A percentile compares a stretch with the other conserved stretches of the same genome.
Conservation (phyloP, 2,113 vertebrate genomes). For the Parus major region DNA sequence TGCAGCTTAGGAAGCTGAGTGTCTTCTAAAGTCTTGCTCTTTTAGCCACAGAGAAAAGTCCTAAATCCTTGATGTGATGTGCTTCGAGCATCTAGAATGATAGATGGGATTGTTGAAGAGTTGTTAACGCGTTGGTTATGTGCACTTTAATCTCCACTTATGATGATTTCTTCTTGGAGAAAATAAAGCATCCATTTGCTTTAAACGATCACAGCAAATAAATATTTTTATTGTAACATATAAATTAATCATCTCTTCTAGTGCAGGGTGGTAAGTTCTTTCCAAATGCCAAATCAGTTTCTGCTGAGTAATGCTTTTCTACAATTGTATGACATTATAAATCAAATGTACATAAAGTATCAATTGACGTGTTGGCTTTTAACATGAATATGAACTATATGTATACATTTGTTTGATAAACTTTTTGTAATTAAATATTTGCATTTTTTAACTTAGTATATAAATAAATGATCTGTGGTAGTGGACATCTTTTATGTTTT, state of each 20-base stretch:
- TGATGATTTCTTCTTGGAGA: constrained; percentile 19
- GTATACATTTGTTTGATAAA: constrained; percentile 80
- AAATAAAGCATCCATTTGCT: constrained; percentile 56
- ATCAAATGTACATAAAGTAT: constrained; percentile 73
- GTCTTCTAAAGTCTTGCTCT: constrained; percentile 17
- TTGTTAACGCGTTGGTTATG: constrained; percentile 56
- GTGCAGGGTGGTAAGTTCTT: constrained; percentile 64
- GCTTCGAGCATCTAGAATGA: constrained; percentile 7
- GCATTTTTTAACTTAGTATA: constrained; percentile 81
- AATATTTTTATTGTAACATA: constrained; percentile 65
- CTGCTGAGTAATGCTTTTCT: constrained; percentile 60
- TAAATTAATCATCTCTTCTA: constrained; percentile 36
- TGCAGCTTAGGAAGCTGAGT: constrained; percentile 53
- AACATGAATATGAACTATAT: constrained; percentile 65
- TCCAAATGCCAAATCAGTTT: constrained; percentile 73
- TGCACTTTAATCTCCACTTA: constrained; percentile 79
- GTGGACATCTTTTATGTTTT: constrained; percentile 12
- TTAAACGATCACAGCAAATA: constrained; percentile 62
- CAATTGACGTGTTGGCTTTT: constrained; percentile 65
- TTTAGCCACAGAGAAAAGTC: constrained; percentile 21
- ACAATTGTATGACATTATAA: constrained; percentile 61
- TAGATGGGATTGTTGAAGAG: constrained; percentile 46
- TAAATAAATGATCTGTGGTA: constrained; percentile 78
- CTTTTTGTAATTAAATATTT: constrained; percentile 80
- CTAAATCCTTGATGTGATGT: constrained; percentile 19